Conservation (phyloP, 1,140 invertebrate species). For the Cyrtorhinus lividipennis region DNA sequence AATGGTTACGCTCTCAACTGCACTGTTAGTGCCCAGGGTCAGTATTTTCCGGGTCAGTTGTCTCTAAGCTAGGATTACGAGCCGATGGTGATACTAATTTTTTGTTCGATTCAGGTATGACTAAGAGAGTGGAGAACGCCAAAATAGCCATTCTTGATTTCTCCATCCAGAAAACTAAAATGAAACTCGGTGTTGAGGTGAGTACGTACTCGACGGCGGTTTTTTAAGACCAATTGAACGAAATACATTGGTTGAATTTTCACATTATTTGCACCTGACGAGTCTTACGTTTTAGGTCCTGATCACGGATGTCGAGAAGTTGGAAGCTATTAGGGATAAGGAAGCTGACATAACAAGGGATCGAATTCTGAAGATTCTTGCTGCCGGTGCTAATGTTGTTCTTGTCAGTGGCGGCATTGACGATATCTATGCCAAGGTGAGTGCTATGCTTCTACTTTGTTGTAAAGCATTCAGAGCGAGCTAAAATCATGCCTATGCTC, state of each 20-base stretch:
- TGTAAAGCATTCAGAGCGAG: too few relatives aligned
- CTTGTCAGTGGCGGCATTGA: conserved; percentile 94
- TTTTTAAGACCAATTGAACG: neutral
- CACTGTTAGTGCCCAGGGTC: conserved; percentile 84
- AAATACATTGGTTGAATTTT: too few relatives aligned
- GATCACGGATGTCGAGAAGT: conserved; percentile 84
- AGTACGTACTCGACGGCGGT: too few relatives aligned
- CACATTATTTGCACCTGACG: neutral
- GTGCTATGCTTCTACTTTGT: too few relatives aligned
- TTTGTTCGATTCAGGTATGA: conserved; percentile 50
- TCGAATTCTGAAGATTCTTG: conserved; percentile 86
- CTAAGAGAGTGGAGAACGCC: conserved; percentile 76
- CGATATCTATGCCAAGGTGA: conserved; percentile 87
- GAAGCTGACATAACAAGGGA: conserved; percentile 98
- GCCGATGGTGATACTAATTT: neutral
- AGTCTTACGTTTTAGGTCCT: conserved; percentile 44
- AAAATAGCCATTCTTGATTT: conserved; percentile 99
- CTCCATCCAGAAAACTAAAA: conserved; percentile 88
- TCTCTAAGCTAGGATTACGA: too few relatives aligned
- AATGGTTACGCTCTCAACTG: conserved; percentile 97
- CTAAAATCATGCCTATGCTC: too few relatives aligned
- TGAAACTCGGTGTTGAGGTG: conserved; percentile 95
- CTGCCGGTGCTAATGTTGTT: conserved; percentile 90
- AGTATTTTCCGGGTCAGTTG: too few relatives aligned
- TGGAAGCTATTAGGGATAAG: conserved; percentile 85